phyloP scores from a whole-genome alignment of 2,113 vertebrate genomes.

The Casuarius casuarius region DNA sequence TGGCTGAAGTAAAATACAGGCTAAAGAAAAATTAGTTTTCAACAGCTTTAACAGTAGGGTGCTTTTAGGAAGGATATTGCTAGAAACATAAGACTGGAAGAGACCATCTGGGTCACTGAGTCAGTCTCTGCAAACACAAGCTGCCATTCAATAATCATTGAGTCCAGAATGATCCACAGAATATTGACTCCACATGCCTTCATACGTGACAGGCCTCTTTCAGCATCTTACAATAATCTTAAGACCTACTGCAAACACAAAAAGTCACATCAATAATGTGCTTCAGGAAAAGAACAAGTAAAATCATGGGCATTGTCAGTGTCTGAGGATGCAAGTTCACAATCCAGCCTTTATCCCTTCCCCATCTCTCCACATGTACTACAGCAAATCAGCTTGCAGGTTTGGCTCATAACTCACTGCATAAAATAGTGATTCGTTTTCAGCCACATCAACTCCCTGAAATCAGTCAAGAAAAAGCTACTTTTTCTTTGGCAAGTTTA shows the following conservation, averaged over 20 bases:
- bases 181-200: neutral
- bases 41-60: neutral
- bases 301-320: neutral
- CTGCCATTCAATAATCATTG: neutral
- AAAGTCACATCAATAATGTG: neutral
- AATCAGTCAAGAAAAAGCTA: neutral
- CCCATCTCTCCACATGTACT: neutral
- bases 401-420: neutral
- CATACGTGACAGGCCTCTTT: neutral
- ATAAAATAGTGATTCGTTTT: neutral
- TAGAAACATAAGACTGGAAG: neutral
- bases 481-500: neutral
- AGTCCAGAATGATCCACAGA: neutral
- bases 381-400: neutral
- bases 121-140: conserved; percentile 9
- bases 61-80: neutral
- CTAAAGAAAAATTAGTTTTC: neutral
- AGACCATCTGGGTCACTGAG: neutral
- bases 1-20: neutral
- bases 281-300: neutral
- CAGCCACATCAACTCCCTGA: neutral
- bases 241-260: neutral
- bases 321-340: neutral
- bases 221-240: conserved; percentile 34
- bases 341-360: neutral